These are phyloP conservation scores for Brachystomella parvula DNA, from an alignment of 1,140 invertebrate genomes.

Conservation along the genomic window DNA sequence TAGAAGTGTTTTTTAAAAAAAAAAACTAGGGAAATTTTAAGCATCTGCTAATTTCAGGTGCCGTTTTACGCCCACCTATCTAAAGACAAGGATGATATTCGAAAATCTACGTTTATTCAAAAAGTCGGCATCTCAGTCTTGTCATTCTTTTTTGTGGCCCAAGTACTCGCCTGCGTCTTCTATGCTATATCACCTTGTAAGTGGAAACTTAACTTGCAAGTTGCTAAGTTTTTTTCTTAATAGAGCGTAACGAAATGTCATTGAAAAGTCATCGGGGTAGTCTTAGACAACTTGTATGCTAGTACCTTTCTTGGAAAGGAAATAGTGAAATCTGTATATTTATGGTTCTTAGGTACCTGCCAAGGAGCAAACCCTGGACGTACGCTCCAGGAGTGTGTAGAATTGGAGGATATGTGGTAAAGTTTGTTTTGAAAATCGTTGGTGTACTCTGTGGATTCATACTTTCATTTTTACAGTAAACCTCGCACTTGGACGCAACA, in stretches of 20 bases:
- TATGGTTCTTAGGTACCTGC: conserved; percentile 2
- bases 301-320: too few species aligned
- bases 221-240: neutral
- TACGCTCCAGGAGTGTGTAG: neutral
- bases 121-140: conserved; percentile 5
- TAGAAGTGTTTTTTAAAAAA: too few species aligned
- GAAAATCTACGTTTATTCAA: neutral
- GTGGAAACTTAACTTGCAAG: neutral
- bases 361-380: neutral
- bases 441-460: neutral
- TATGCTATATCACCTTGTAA: conserved; percentile 12
- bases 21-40: too few species aligned
- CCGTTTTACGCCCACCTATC: neutral
- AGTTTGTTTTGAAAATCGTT: neutral
- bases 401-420: neutral
- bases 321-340: neutral
- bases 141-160: conserved; percentile 9
- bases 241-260: too few species aligned
- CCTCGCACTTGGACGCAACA: neutral
- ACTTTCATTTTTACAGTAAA: neutral
- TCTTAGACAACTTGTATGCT: too few species aligned
- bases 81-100: neutral
- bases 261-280: too few species aligned
- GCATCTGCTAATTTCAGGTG: too few species aligned
- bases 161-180: conserved; percentile 18